These are phyloP conservation scores for Nysson spinosus DNA, from an alignment of 2,888 invertebrate genomes.

Conservation along the genomic window DNA sequence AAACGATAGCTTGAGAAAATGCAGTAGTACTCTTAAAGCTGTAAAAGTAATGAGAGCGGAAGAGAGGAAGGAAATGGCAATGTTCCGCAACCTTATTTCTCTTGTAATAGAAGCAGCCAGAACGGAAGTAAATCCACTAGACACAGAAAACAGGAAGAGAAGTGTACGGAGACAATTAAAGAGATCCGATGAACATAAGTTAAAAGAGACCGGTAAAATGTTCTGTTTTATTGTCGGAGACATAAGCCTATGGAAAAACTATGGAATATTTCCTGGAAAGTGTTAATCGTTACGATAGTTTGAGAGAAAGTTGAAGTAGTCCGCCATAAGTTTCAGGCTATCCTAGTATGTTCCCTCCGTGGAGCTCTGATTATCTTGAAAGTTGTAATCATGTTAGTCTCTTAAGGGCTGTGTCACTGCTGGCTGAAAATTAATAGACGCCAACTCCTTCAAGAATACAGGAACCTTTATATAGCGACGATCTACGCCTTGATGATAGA, in stretches of 20 bases:
- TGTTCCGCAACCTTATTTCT: no score
- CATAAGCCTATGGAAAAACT: conserved; percentile 9
- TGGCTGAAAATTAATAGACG: conserved; percentile 56
- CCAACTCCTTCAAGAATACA: conserved; percentile 37
- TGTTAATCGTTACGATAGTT: background rate
- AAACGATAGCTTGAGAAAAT: no score
- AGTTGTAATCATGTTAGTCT: conserved; percentile 56
- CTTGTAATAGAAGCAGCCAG: no score
- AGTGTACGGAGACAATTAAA: no score
- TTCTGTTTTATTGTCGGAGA: conserved; percentile 4
- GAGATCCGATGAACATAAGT: no score
- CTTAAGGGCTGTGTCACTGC: conserved; percentile 49
- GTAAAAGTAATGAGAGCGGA: no score
- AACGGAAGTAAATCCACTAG: no score
- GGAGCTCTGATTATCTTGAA: conserved; percentile 57
- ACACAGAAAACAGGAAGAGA: no score
- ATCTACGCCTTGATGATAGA: conserved; percentile 41
- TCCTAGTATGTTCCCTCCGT: conserved; percentile 28
- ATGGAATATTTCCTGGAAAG: conserved; percentile 27
- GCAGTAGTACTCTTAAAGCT: no score
- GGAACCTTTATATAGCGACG: conserved; percentile 4
- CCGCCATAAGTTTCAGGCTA: conserved; percentile 22
- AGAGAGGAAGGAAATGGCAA: no score
- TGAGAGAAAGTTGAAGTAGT: conserved; percentile 3
- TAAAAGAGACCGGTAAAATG: background rate